Percentiles rank a stretch among this genome's conserved stretches.
These are phyloP conservation scores for Copidosoma aretas DNA, from an alignment of 2,888 invertebrate species.

Conservation along the genomic window DNA sequence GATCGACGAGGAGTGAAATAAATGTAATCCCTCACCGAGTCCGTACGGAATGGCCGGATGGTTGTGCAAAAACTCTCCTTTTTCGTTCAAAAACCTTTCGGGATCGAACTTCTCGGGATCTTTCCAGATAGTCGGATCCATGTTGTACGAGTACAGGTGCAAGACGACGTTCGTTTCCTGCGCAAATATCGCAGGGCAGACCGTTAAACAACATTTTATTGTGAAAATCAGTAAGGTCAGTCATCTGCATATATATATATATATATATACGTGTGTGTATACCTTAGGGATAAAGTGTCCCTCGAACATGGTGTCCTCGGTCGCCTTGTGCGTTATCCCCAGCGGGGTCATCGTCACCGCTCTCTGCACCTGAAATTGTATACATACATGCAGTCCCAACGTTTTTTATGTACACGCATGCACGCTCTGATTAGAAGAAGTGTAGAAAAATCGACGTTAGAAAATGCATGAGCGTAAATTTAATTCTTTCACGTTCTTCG, in stretches of 20 bases:
- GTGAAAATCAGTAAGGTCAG: too few species aligned
- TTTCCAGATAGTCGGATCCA: constrained; percentile 68
- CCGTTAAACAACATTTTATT: too few species aligned
- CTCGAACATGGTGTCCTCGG: constrained; percentile 59
- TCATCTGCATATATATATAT: too few species aligned
- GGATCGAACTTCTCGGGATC: constrained; percentile 70
- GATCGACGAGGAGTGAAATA: not conserved
- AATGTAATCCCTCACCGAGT: constrained; percentile 64
- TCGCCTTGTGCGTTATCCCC: constrained; percentile 66
- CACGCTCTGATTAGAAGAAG: too few species aligned
- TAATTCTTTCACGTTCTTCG: too few species aligned
- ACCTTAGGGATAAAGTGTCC: constrained; percentile 66
- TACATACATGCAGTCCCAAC: too few species aligned
- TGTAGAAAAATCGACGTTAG: too few species aligned
- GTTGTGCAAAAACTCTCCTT: constrained; percentile 66
- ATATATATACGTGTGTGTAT: too few species aligned
- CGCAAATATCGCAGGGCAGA: too few species aligned
- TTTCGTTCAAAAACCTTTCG: constrained; percentile 69
- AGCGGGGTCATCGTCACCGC: constrained; percentile 64
- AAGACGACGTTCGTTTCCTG: constrained; percentile 70
- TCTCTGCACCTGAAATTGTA: constrained; percentile 67
- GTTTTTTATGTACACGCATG: too few species aligned
- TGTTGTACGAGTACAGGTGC: constrained; percentile 70
- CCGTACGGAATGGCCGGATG: constrained; percentile 72
- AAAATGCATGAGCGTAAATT: too few species aligned